Percentiles rank a stretch among this genome's conserved stretches.
Evolutionary conservation across 2,113 vertebrate species (phyloP).

Genomic region (Xenopus laevis): DNA sequence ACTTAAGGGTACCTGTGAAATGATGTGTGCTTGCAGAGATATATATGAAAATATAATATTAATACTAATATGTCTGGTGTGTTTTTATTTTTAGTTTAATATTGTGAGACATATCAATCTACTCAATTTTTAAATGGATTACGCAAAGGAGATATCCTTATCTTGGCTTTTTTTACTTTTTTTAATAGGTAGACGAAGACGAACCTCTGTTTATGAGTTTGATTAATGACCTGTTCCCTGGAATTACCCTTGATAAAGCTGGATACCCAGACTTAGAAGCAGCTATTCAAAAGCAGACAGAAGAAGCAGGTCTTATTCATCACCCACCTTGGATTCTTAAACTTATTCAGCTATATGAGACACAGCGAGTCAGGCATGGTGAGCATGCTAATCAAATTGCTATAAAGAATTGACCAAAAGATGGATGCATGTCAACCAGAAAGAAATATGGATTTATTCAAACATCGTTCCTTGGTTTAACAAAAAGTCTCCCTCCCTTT

Average conservation of each 20-base stretch:
- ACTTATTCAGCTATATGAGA: slow-evolving; percentile 80
- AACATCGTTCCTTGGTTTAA: slow-evolving; percentile 7
- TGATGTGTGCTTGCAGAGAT: too few species aligned
- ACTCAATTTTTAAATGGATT: background rate
- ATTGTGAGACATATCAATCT: background rate
- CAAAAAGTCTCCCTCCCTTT: background rate
- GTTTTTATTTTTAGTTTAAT: background rate
- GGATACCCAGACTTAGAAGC: slow-evolving; percentile 74
- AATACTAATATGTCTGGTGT: background rate
- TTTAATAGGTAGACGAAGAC: slow-evolving; percentile 75
- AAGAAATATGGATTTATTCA: background rate
- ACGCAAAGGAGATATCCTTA: background rate
- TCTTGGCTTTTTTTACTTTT: too few species aligned
- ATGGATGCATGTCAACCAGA: background rate
- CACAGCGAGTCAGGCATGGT: slow-evolving; percentile 77
- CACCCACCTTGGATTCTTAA: slow-evolving; percentile 80
- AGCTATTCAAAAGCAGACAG: slow-evolving; percentile 67
- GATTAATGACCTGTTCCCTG: slow-evolving; percentile 79
- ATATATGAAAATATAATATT: too few species aligned
- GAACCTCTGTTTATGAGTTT: slow-evolving; percentile 82
- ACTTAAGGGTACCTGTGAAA: too few species aligned
- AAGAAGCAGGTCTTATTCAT: slow-evolving; percentile 68
- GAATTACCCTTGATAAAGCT: slow-evolving; percentile 75
- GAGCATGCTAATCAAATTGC: slow-evolving; percentile 47
- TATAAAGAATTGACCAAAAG: too few species aligned